A percentile compares a stretch with the other conserved stretches of the same genome.
Conservation (phyloP, 2,888 invertebrate species). For the Cosmia pyralina region DNA sequence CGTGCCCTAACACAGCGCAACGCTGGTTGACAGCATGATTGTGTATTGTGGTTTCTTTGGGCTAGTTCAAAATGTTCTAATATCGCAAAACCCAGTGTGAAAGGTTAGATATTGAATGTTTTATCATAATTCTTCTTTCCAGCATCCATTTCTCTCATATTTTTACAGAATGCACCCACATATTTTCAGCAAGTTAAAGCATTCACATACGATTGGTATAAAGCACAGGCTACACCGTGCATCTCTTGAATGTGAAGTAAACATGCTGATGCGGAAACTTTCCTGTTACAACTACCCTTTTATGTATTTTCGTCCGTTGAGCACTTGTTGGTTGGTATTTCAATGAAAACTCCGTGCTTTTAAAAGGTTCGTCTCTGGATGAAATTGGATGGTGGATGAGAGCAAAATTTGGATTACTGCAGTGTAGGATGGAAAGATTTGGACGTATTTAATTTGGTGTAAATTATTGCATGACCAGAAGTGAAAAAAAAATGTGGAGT, state of each 20-base stretch:
- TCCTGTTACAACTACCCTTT: conserved; percentile 23
- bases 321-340: conserved; percentile 39
- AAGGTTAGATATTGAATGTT: background rate
- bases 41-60: no score
- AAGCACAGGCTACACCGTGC: conserved; percentile 18
- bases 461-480: background rate
- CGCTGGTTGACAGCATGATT: background rate
- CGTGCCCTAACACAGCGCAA: no score
- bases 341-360: conserved; percentile 38
- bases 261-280: conserved; percentile 37
- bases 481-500: no score
- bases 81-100: background rate
- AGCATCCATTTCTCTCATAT: conserved; percentile 5
- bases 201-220: conserved; percentile 42
- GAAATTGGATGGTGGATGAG: background rate
- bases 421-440: background rate
- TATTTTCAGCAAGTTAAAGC: conserved; percentile 37
- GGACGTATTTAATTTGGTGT: background rate
- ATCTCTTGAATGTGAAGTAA: conserved; percentile 36
- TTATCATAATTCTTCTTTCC: background rate
- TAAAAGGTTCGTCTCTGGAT: background rate
- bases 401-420: background rate
- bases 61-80: background rate
- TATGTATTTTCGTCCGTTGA: conserved; percentile 28
- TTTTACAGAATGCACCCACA: conserved; percentile 3